Evolutionary conservation across 2,113 vertebrate species (phyloP), one percentile per base, ranked within the genome.

Genomic region (Onychostruthus taczanowskii): DNA sequence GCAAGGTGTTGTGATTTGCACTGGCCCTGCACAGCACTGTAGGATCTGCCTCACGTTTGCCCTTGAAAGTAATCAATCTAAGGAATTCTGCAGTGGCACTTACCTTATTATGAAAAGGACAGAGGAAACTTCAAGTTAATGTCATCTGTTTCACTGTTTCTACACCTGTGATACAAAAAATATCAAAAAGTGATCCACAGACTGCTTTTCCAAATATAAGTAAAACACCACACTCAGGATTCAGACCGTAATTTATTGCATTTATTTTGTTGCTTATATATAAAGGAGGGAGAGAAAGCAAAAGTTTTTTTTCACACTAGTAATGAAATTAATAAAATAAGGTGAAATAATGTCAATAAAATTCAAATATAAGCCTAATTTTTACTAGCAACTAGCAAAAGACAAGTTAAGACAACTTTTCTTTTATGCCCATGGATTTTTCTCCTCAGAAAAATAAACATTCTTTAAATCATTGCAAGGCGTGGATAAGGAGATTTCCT

Each of bases 401-500:
- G 39, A 41, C 11, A 41, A 41, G 13, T 41, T 41, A 63, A 33
- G 1, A 7, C 8, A 70, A 6, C 7, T 75, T 49, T 82, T 53
- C 13, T 3, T 87, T 80, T 49, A 56, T 68, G 37, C 2, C 8
- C 2, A 19, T 8, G 3, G 7, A 21, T 47, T 70, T 80, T 88
- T 84, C 20, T 61, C 20, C 14, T 69, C 24, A 56, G 47, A 72
- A 91, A 64, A 68, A 50, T 62, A 66, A 80, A 67, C 30, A 27
- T 50, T 92, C 46, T 86, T 91, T 90, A 90, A 78, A 89, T 75
- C 6, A 61, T 62, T 88, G 26, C 20, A 86, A 74, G 68, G 68
- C 15, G 5, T 59, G 67, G 52, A n/a, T 81, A 74, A 74, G 61
- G 35, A 72, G 33, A 70, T 93, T 92, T 96, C 91, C 93, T 95